phyloP scores from a whole-genome alignment of 2,797 vertebrate genomes.

The Tenualosa thibaudeaui region DNA sequence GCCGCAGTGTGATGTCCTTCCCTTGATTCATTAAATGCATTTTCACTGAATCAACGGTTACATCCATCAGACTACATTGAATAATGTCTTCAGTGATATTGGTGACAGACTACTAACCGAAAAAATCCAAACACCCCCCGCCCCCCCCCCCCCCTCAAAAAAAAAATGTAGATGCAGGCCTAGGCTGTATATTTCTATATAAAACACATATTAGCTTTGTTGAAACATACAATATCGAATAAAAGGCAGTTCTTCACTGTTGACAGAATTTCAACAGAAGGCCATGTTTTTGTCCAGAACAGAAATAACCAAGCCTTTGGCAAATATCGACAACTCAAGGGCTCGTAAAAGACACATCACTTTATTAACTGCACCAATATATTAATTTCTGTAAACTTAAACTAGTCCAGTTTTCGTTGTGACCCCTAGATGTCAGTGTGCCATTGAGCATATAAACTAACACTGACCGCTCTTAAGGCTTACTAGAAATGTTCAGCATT shows the following conservation, averaged over 20 bases:
- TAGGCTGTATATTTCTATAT: no score
- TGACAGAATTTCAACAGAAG: background rate
- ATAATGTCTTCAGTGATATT: background rate
- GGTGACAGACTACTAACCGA: background rate
- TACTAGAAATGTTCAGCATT: background rate
- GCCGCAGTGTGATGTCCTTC: background rate
- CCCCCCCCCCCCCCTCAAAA: no score
- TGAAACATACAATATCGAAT: background rate
- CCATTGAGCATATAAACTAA: background rate
- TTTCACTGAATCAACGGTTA: background rate
- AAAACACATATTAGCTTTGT: no score
- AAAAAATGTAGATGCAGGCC: no score
- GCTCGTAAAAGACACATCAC: background rate
- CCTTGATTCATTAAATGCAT: background rate
- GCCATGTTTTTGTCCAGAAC: background rate
- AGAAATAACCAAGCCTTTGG: background rate
- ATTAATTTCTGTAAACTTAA: background rate
- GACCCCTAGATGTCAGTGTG: conserved; percentile 24
- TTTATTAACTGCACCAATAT: background rate
- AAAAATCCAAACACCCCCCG: background rate
- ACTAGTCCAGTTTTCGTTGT: background rate
- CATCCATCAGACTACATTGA: background rate
- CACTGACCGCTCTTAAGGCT: background rate
- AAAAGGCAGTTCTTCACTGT: background rate
- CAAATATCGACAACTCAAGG: background rate